Evolutionary conservation across 1,140 invertebrate species (phyloP).

Genomic region (Saxidomus purpurata): DNA sequence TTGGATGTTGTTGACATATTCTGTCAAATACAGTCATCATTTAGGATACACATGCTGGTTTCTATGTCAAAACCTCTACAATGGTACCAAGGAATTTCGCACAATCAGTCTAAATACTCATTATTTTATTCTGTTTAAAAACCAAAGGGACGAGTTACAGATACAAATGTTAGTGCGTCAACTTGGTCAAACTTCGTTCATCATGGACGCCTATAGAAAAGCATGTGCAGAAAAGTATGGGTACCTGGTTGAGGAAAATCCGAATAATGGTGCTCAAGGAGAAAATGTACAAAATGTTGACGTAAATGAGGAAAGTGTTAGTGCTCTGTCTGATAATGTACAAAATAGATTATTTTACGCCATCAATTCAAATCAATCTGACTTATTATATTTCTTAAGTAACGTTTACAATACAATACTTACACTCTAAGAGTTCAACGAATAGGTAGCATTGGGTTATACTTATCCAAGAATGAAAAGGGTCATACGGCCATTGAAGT

Average conservation of each 20-base stretch:
- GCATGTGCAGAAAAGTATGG: neutral
- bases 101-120: conserved; percentile 61
- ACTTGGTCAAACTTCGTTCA: neutral
- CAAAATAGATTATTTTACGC: neutral
- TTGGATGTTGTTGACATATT: neutral
- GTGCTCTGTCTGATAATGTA: neutral
- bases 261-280: too few species aligned
- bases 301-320: too few species aligned
- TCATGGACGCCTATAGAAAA: neutral
- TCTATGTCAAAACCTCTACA: conserved; percentile 41
- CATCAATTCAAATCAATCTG: neutral
- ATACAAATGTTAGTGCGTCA: conserved; percentile 46
- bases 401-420: neutral
- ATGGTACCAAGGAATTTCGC: conserved; percentile 45
- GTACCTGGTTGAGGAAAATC: too few species aligned
- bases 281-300: too few species aligned
- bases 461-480: too few species aligned
- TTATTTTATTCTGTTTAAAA: conserved; percentile 58
- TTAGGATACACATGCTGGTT: neutral
- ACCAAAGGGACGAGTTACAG: conserved; percentile 41
- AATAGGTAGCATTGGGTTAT: neutral
- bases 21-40: conserved; percentile 35
- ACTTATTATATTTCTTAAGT: conserved; percentile 5
- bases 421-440: neutral
- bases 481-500: too few species aligned